Conservation (phyloP, 2,888 invertebrate species). For the Acrobasis repandana region DNA sequence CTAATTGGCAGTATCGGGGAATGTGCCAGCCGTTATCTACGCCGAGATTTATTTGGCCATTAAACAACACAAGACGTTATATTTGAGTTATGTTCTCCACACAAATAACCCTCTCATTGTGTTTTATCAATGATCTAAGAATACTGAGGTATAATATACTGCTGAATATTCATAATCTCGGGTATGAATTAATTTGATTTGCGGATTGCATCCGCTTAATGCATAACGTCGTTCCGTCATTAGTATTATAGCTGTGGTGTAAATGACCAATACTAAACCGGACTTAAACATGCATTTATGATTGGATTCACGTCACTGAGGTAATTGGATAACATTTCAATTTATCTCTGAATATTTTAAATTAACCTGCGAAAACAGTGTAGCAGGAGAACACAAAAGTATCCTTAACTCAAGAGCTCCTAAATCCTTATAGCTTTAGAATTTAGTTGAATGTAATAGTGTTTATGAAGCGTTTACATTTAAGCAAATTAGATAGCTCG, state of each 20-base stretch:
- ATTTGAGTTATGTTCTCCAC: background rate
- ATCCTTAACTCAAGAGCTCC: background rate
- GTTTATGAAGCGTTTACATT: conserved; percentile 5
- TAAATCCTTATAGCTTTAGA: conserved; percentile 1
- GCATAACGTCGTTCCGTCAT: background rate
- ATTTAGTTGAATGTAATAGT: conserved; percentile 9
- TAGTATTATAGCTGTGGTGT: background rate
- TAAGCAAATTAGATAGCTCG: conserved; percentile 18
- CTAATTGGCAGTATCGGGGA: conserved; percentile 68
- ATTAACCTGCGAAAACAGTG: background rate
- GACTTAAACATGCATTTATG: background rate
- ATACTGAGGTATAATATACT: conserved; percentile 5
- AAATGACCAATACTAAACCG: background rate
- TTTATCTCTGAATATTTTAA: background rate
- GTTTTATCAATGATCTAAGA: conserved; percentile 7
- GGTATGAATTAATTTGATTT: background rate
- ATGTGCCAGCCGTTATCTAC: conserved; percentile 42
- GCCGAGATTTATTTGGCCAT: conserved; percentile 62
- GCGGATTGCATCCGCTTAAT: background rate
- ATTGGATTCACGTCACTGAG: background rate
- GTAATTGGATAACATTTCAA: background rate
- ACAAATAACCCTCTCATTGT: conserved; percentile 1
- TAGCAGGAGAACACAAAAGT: background rate
- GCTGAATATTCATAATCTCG: background rate
- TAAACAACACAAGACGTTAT: conserved; percentile 39